Percentiles rank a stretch among this genome's conserved stretches.
Evolutionary conservation across 2,888 invertebrate species (phyloP).

Genomic region (Chalcosyrphus nemorum): DNA sequence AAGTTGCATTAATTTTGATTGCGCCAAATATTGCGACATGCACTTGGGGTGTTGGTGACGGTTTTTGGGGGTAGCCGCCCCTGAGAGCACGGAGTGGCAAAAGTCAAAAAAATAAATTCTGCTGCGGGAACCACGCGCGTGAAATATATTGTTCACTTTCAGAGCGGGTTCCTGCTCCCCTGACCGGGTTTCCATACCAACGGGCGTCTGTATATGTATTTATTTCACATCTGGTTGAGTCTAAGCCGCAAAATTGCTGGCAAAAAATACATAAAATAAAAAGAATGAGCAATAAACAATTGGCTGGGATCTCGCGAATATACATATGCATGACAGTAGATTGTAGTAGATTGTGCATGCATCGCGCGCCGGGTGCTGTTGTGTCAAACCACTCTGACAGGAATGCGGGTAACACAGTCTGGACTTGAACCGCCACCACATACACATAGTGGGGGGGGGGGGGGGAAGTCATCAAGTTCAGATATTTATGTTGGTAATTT

Average conservation of each 20-base stretch:
- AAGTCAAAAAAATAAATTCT: constrained; percentile 28
- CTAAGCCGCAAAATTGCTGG: constrained; percentile 33
- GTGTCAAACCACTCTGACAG: constrained; percentile 50
- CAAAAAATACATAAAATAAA: constrained; percentile 9
- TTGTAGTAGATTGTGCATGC: neutral
- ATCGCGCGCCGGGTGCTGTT: constrained; percentile 6
- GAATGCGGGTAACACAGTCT: neutral
- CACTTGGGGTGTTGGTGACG: neutral
- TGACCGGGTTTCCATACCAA: constrained; percentile 25
- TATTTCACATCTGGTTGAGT: constrained; percentile 46
- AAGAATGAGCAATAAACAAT: constrained; percentile 1
- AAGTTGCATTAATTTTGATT: constrained; percentile 68
- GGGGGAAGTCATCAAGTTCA: constrained; percentile 13
- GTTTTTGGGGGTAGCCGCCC: neutral
- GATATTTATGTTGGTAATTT: constrained; percentile 12
- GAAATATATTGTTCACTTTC: constrained; percentile 1
- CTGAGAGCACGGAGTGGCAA: neutral
- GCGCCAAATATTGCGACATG: constrained; percentile 60
- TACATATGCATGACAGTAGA: neutral
- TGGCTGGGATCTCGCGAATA: neutral
- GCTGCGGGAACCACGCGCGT: neutral
- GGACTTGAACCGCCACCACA: neutral
- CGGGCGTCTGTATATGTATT: neutral
- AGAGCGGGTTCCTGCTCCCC: neutral
- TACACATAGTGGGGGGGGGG: too few species aligned